Evolutionary conservation across 2,113 vertebrate genomes (phyloP).

Genomic region (Stigmatopora nigra): DNA sequence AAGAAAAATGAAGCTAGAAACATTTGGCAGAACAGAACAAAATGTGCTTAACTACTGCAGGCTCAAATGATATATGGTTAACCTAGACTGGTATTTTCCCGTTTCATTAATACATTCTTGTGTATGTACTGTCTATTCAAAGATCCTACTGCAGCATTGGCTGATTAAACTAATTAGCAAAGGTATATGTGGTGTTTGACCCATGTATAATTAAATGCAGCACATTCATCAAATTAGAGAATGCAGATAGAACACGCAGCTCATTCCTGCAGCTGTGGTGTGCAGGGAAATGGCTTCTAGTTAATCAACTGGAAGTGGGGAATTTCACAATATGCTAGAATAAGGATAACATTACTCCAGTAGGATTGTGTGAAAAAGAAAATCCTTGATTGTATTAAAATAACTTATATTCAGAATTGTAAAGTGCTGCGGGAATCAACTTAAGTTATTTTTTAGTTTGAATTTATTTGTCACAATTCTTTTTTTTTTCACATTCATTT

Average conservation of each 20-base stretch:
- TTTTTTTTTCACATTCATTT: not conserved
- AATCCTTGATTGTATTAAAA: no score
- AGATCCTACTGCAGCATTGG: slow-evolving; percentile 6
- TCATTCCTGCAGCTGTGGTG: slow-evolving; percentile 21
- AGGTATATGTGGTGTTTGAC: slow-evolving; percentile 31
- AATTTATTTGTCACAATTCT: no score
- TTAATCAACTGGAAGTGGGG: slow-evolving; percentile 19
- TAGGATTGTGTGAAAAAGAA: not conserved
- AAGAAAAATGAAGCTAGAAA: not conserved
- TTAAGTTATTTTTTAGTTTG: no score
- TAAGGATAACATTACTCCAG: slow-evolving; percentile 5
- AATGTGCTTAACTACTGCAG: not conserved
- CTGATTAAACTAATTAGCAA: slow-evolving; percentile 36
- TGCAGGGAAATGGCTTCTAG: slow-evolving; percentile 15
- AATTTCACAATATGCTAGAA: slow-evolving; percentile 14
- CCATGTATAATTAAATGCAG: slow-evolving; percentile 28
- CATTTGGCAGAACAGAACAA: not conserved
- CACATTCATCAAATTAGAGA: slow-evolving; percentile 32
- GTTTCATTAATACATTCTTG: slow-evolving; percentile 11
- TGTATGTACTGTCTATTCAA: slow-evolving; percentile 5
- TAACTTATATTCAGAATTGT: no score
- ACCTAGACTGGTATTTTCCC: slow-evolving; percentile 10
- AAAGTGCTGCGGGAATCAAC: no score
- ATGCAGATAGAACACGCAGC: slow-evolving; percentile 22
- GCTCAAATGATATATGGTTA: not conserved